These are phyloP conservation scores for Trissoscelio sp. DNA, from an alignment of 2,888 invertebrate species.

Conservation along the genomic window DNA sequence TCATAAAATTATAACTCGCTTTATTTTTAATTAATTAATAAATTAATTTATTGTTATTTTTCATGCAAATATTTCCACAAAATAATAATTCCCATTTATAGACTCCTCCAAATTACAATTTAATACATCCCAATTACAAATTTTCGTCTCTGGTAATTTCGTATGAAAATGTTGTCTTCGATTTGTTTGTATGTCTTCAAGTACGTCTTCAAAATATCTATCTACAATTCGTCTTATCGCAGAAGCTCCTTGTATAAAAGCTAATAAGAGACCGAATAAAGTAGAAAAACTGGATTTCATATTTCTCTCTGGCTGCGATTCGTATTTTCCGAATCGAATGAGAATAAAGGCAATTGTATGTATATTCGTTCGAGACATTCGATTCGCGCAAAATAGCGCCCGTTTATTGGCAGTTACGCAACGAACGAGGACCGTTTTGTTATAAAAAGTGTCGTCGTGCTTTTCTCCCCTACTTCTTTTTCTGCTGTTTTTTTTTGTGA, in stretches of 20 bases:
- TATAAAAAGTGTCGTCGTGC: constrained; percentile 4
- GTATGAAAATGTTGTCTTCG: background rate
- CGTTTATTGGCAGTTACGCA: constrained; percentile 49
- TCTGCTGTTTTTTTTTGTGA: background rate
- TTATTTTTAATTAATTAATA: too few species aligned
- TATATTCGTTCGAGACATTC: constrained; percentile 26
- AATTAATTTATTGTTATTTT: too few species aligned
- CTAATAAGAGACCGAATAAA: constrained; percentile 31
- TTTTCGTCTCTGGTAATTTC: background rate
- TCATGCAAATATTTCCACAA: too few species aligned
- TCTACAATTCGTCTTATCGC: constrained; percentile 6
- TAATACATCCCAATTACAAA: background rate
- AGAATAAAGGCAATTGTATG: constrained; percentile 50
- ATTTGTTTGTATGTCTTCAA: background rate
- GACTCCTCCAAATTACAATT: too few species aligned
- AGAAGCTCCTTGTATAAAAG: constrained; percentile 7
- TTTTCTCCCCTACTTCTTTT: background rate
- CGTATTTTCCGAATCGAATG: constrained; percentile 28
- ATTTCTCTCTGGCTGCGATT: constrained; percentile 35
- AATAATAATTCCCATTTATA: too few species aligned
- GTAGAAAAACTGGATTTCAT: constrained; percentile 36
- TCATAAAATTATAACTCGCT: too few species aligned
- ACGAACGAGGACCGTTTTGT: constrained; percentile 14
- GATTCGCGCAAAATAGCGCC: constrained; percentile 36
- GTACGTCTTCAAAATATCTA: background rate